Evolutionary conservation across 2,113 vertebrate genomes (phyloP).

Genomic region (Furnarius figulus): DNA sequence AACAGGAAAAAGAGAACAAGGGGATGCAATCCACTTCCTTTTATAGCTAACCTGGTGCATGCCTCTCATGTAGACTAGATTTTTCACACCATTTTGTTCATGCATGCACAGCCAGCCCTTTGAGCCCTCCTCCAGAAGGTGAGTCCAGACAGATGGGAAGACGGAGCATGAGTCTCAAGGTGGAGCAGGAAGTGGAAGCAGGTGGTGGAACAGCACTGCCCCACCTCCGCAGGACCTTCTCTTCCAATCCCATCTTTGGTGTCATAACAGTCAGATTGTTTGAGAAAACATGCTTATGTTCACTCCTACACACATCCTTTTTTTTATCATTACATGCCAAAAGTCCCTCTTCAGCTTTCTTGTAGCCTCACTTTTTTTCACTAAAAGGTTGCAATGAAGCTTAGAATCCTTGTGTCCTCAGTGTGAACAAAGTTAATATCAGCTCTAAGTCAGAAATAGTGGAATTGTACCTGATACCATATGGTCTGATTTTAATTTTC

Average conservation of each 20-base stretch:
- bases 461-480: not conserved
- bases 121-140: no score
- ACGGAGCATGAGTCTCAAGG: no score
- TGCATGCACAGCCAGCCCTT: no score
- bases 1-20: not conserved
- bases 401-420: not conserved
- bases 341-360: not conserved
- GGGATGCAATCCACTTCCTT: no score
- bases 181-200: no score
- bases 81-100: no score
- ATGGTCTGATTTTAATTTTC: not conserved
- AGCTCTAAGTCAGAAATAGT: not conserved
- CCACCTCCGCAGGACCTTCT: not conserved
- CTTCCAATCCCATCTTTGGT: not conserved
- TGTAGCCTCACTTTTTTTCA: not conserved
- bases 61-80: no score
- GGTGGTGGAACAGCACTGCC: not conserved
- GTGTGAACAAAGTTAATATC: not conserved
- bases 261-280: not conserved
- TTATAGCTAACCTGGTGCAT: no score
- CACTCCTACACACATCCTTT: not conserved
- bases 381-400: not conserved
- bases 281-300: not conserved
- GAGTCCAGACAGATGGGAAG: no score
- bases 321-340: not conserved